A percentile compares a stretch with the other conserved stretches of the same genome.
Conservation (phyloP, 2,797 vertebrate species). For the Lemur catta region DNA sequence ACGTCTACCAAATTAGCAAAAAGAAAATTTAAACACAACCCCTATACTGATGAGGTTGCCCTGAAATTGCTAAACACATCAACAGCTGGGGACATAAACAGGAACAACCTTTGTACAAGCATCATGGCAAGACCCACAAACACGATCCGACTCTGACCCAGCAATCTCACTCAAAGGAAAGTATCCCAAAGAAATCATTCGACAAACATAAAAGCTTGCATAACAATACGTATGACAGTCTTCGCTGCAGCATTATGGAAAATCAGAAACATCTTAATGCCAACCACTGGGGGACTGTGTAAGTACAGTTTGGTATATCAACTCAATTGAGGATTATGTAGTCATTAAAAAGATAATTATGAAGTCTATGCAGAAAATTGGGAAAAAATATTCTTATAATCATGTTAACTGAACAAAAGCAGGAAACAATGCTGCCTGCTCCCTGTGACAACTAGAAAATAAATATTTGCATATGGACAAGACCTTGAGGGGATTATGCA, state of each 20-base stretch:
- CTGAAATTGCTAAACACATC: not conserved
- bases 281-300: not conserved
- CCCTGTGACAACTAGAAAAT: not conserved
- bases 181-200: not conserved
- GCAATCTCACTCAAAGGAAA: not conserved
- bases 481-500: not conserved
- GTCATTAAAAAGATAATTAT: constrained; percentile 51
- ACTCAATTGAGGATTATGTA: not conserved
- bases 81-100: not conserved
- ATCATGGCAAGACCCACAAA: not conserved
- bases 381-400: not conserved
- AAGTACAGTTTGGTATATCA: not conserved
- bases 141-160: not conserved
- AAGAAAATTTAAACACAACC: not conserved
- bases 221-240: not conserved
- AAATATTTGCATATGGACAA: not conserved
- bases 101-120: too few species aligned
- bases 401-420: not conserved
- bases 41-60: not conserved
- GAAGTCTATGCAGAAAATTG: constrained; percentile 1
- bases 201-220: not conserved
- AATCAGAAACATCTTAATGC: not conserved
- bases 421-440: not conserved
- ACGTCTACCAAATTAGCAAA: constrained; percentile 46
- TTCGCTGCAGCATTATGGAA: not conserved